Evolutionary conservation across 2,797 vertebrate genomes (phyloP).

Genomic region (Sparidentex hasta): DNA sequence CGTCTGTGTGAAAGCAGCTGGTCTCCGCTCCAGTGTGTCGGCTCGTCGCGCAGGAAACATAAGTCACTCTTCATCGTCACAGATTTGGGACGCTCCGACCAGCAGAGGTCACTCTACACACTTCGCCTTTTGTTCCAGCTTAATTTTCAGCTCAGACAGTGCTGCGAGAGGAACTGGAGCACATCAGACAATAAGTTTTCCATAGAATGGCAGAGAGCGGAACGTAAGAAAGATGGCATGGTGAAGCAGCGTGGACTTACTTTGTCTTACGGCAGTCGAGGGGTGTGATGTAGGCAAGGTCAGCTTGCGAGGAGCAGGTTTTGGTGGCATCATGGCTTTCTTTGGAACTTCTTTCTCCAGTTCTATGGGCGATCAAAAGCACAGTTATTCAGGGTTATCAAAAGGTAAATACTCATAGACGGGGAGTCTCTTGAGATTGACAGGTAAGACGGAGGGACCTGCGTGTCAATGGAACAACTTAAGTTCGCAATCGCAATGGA

Average conservation of each 20-base stretch:
- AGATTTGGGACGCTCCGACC: background rate
- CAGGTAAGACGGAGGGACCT: constrained; percentile 9
- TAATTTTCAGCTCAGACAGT: constrained; percentile 77
- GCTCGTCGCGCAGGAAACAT: background rate
- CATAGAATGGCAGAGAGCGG: background rate
- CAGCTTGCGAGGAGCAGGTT: constrained; percentile 17
- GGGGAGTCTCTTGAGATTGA: background rate
- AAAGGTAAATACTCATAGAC: background rate
- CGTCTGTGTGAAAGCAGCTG: background rate
- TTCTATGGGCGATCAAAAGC: constrained; percentile 33
- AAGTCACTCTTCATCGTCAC: background rate
- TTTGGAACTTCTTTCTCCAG: constrained; percentile 28
- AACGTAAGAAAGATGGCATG: background rate
- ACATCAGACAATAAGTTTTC: background rate
- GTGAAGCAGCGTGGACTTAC: constrained; percentile 59
- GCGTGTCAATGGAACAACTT: constrained; percentile 27
- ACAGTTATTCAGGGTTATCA: background rate
- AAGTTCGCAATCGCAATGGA: background rate
- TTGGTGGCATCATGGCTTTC: constrained; percentile 56
- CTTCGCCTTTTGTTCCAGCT: constrained; percentile 55
- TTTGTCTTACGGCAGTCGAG: background rate
- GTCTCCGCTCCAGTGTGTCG: background rate
- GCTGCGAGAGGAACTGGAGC: constrained; percentile 19
- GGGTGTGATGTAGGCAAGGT: accelerated
- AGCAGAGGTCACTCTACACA: constrained; percentile 51